Evolutionary conservation across 2,113 vertebrate genomes (phyloP).

Genomic region (Gobiocypris rarus): DNA sequence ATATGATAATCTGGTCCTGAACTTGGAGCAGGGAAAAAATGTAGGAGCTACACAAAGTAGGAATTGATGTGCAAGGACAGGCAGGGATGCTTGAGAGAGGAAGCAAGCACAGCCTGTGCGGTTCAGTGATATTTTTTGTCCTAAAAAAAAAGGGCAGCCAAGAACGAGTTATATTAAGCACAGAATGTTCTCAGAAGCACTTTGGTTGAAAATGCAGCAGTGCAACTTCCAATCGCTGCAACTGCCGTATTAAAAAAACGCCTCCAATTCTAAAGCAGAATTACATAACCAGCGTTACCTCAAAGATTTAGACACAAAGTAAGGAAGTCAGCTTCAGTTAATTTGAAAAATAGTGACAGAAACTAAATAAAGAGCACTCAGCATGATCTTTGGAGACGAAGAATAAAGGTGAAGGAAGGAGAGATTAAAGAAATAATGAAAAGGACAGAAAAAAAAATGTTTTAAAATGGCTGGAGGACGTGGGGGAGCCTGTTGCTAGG

Average conservation of each 20-base stretch:
- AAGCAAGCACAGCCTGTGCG: neutral
- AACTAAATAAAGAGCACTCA: constrained; percentile 37
- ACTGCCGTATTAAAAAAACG: neutral
- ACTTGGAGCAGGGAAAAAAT: neutral
- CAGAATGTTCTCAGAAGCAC: constrained; percentile 12
- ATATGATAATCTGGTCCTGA: neutral
- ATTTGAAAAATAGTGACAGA: constrained; percentile 11
- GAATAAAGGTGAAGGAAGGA: constrained; percentile 40
- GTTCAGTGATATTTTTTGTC: constrained; percentile 33
- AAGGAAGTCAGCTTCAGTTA: neutral
- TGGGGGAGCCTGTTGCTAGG: constrained; percentile 81
- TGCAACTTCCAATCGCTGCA: neutral
- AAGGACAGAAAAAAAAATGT: constrained; percentile 56
- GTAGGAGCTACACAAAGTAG: constrained; percentile 3
- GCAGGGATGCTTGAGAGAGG: constrained; percentile 19
- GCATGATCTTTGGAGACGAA: constrained; percentile 34
- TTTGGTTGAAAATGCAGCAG: constrained; percentile 5
- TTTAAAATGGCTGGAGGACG: constrained; percentile 69
- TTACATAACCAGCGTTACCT: constrained; percentile 27
- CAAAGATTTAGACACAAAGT: neutral
- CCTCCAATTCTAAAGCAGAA: constrained; percentile 40
- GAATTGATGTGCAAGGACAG: constrained; percentile 23
- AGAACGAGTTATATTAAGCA: constrained; percentile 22
- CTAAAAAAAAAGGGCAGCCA: constrained; percentile 18
- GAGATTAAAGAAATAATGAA: constrained; percentile 20